phyloP scores from a whole-genome alignment of 2,113 vertebrate genomes.

The Lasiurus cinereus region DNA sequence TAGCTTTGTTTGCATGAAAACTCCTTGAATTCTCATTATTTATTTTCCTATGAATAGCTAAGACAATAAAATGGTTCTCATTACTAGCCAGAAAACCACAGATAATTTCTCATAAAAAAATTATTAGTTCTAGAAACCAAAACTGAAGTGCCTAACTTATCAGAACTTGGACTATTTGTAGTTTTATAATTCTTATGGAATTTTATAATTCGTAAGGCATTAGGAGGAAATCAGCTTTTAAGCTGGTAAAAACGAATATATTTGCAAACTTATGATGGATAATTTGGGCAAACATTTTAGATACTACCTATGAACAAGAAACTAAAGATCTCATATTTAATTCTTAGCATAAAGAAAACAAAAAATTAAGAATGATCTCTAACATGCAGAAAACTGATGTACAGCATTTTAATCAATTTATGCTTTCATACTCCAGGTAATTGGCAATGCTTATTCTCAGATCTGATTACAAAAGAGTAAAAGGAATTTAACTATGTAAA shows the following conservation, averaged over 20 bases:
- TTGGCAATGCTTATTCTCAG: constrained; percentile 48
- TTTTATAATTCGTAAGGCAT: constrained; percentile 31
- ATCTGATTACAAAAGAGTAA: constrained; percentile 61
- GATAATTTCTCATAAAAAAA: constrained; percentile 62
- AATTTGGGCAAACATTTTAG: constrained; percentile 30
- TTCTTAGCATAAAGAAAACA: constrained; percentile 52
- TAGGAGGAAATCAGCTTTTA: constrained; percentile 10
- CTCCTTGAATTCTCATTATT: constrained; percentile 17
- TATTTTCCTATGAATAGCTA: constrained; percentile 60
- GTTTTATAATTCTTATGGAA: constrained; percentile 38
- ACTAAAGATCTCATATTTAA: constrained; percentile 14
- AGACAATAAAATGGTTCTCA: constrained; percentile 49
- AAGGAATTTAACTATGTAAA: constrained; percentile 13
- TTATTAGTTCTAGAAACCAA: constrained; percentile 62
- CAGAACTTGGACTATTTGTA: constrained; percentile 41
- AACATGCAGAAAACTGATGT: not conserved
- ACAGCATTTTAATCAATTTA: constrained; percentile 43
- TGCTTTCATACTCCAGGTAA: constrained; percentile 48
- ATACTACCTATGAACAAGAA: constrained; percentile 20
- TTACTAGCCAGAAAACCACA: constrained; percentile 50
- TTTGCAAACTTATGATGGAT: not conserved
- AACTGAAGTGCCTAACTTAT: constrained; percentile 63
- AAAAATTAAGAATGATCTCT: constrained; percentile 45
- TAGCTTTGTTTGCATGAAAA: constrained; percentile 47
- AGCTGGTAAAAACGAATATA: constrained; percentile 23